Conservation (phyloP, 2,113 vertebrate species). For the Orycteropus afer region DNA sequence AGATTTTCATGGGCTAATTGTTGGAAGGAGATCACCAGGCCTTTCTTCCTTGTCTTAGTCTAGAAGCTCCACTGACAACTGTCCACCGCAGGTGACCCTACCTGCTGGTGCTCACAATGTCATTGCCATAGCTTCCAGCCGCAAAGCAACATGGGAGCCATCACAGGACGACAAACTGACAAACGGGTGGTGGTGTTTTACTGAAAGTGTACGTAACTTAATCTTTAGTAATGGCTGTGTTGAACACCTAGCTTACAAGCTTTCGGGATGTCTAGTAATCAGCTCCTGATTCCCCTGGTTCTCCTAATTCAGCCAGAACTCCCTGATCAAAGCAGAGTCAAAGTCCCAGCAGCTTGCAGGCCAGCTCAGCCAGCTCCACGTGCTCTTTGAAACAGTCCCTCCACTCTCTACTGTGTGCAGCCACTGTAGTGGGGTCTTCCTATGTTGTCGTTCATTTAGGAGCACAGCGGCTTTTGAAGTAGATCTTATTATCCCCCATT, state of each 20-base stretch:
- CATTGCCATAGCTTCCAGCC: too few species aligned
- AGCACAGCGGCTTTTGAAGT: neutral
- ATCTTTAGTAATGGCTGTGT: neutral
- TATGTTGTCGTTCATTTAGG: neutral
- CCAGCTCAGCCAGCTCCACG: neutral
- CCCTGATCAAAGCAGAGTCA: neutral
- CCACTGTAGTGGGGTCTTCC: neutral
- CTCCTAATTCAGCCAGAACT: neutral
- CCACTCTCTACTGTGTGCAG: accelerated
- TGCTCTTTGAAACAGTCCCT: neutral
- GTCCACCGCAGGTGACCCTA: too few species aligned
- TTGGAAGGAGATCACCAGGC: too few species aligned
- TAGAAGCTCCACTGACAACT: too few species aligned
- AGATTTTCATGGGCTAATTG: too few species aligned
- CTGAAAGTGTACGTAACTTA: neutral
- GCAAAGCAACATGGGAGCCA: too few species aligned
- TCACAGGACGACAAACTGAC: too few species aligned
- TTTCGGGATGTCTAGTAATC: neutral
- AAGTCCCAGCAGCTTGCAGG: neutral
- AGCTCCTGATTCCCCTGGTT: too few species aligned
- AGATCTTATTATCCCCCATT: neutral
- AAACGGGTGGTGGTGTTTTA: too few species aligned
- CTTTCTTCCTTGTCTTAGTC: too few species aligned
- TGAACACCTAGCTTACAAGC: neutral
- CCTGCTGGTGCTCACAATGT: too few species aligned